A percentile compares a stretch with the other conserved stretches of the same genome.
Conservation (phyloP, 2,113 vertebrate genomes). For the Proterorhinus semilunaris region DNA sequence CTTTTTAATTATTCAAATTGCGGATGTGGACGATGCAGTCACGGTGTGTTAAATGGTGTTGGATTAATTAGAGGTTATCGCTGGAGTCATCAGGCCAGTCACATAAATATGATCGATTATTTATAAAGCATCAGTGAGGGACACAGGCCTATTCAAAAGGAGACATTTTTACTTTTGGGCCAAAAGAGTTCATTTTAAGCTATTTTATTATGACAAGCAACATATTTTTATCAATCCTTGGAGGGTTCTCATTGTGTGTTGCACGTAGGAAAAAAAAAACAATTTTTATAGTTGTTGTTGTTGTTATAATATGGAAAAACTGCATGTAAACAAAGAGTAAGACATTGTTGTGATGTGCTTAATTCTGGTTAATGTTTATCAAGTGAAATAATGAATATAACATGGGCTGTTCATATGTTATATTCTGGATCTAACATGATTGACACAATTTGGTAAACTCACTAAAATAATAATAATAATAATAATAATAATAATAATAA, state of each 20-base stretch:
- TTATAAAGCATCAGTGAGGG: background rate
- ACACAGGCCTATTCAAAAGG: background rate
- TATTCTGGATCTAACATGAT: background rate
- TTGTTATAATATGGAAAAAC: too few relatives aligned
- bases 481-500: too few relatives aligned
- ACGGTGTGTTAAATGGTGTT: background rate
- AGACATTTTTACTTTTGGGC: background rate
- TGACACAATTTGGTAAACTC: background rate
- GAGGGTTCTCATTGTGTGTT: too few relatives aligned
- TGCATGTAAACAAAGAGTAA: too few relatives aligned
- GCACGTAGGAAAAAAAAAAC: too few relatives aligned
- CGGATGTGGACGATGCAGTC: background rate
- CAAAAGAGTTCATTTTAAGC: background rate
- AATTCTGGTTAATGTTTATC: too few relatives aligned
- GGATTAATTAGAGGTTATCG: slow-evolving; percentile 4
- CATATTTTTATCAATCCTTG: too few relatives aligned
- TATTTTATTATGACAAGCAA: background rate
- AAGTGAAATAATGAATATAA: too few relatives aligned
- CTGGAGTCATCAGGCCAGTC: background rate
- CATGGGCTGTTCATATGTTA: too few relatives aligned
- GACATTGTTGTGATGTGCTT: too few relatives aligned
- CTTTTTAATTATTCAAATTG: background rate
- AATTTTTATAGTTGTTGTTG: too few relatives aligned
- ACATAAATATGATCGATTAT: slow-evolving; percentile 8
- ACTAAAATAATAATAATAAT: too few relatives aligned